Base-by-base conservation (phyloP, 2,113 vertebrate species). In the Rhinolophus sinicus region DNA sequence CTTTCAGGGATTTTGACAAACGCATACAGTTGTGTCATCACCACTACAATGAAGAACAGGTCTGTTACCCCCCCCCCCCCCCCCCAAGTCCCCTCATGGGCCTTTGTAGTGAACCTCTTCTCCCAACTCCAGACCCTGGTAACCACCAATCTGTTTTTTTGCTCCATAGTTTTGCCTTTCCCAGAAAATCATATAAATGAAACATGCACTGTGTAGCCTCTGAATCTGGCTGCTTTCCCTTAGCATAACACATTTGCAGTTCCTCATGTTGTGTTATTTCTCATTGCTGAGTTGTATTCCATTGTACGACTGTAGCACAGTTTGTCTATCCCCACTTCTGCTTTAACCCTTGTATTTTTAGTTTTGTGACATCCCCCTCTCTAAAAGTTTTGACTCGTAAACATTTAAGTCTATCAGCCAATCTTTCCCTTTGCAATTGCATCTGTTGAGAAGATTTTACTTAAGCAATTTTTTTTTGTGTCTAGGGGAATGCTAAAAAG, bases 261-360 rank as follows among this genome's bases (percentile, higher is more conserved):
- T 10, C 38, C 6, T 3, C 1, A 1, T 15, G 13, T 28, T 16
- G 7, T 8, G 40, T 7, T 52, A 14, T 13, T 54, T 60, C 28
- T 91, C 56, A 2, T 21, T 1, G 76, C 24, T 6, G n/a, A 50
- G 26, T 62, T 4, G 0, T 24, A 19, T 11, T 50, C 85, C 33
- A 8, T 33, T n/a, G 6, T 8, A 1, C 1, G n/a, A 4, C 69
- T 6, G 0, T 7, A 30, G 15, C 26, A 14, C 18, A 8, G 26
- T 65, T 54, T 52, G 22, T 54, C 50, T 52, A 40, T 44, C 26
- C 8, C 54, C 35, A 2, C 35, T 28, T 77, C 58, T 75, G 54
- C 64, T 69, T 82, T 30, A 70, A 47, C 18, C 16, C 30, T 54
- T 62, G 6, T 67, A 3, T 22, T 73, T 89, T 64, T 47, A 58